Base-by-base conservation (phyloP, 2,113 vertebrate species). In the Galbula dea region DNA sequence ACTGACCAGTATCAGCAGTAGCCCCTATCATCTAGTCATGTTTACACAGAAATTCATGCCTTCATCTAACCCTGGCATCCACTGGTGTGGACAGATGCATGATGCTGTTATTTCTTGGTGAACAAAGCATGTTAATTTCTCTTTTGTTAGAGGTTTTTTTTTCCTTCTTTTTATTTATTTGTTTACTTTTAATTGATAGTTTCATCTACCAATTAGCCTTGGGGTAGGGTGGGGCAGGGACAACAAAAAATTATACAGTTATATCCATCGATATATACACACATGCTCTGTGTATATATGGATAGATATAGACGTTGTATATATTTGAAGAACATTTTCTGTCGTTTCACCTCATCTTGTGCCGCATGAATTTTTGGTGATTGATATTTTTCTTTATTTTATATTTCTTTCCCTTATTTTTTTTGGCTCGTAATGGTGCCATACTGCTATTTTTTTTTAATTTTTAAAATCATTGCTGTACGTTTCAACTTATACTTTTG, bases 281-380 rank as follows among this genome's bases (percentile, higher is more conserved):
- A 71, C 27, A 17, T 32, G 36, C 11, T 85, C 73, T 2, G 86
- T 93, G 96, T 97, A 97, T 96, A 95, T 96, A 96, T 74, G 89
- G 97, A 97, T 97, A 97, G 97, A 97, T 97, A 96, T 95, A 94
- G 93, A 55, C 49, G 52, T 95, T 97, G 97, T 98, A 97, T 98
- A 97, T 97, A 97, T 98, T 97, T 97, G 81, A 97, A 97, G 86
- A 97, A 96, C 97, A 97, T 98, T 98, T 98, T 98, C 97, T 98
- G 98, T 99, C 96, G 72, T 98, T 98, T 98, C 97, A 98, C 98
- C 98, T 98, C 99, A 99, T 99, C 98, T 99, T 98, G 98, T 98
- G 98, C 98, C 98, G 99, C 99, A 99, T 99, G 99, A 99, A 98
- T 98, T 99, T 99, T 99, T 99, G 99, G 98, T 99, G 98, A 97